Percentiles rank a stretch among this genome's conserved stretches.
These are phyloP conservation scores for Gymnarchus niloticus DNA, from an alignment of 2,113 vertebrate species.

Conservation along the genomic window DNA sequence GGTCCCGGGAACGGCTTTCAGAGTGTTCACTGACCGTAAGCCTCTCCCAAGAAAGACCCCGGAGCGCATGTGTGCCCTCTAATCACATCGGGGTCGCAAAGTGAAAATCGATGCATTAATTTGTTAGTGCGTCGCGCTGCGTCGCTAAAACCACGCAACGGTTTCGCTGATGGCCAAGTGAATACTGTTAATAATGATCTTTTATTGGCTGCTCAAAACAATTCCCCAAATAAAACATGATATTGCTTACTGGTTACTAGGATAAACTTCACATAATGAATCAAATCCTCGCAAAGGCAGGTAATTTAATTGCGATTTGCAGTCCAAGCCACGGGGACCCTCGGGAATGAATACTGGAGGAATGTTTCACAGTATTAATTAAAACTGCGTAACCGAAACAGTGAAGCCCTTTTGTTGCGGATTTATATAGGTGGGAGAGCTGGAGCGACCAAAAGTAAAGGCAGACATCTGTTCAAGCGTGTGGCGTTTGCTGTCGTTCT, in stretches of 20 bases:
- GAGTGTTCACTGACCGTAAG: background rate
- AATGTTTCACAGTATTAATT: background rate
- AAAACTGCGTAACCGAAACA: background rate
- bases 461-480: background rate
- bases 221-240: background rate
- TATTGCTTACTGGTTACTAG: background rate
- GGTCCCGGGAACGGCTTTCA: background rate
- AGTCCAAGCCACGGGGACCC: background rate
- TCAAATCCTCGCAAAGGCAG: background rate
- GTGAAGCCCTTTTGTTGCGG: background rate
- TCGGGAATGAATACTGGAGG: background rate
- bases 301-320: background rate
- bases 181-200: background rate
- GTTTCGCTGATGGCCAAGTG: background rate
- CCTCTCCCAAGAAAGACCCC: background rate
- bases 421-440: background rate
- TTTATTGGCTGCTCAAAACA: background rate
- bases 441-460: background rate
- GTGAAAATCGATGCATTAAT: background rate
- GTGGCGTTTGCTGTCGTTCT: too few species aligned
- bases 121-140: background rate
- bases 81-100: background rate
- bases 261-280: background rate
- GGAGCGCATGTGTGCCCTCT: background rate
- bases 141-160: background rate